Conservation (phyloP, 2,797 vertebrate species). For the Mormyrops boulengeri region DNA sequence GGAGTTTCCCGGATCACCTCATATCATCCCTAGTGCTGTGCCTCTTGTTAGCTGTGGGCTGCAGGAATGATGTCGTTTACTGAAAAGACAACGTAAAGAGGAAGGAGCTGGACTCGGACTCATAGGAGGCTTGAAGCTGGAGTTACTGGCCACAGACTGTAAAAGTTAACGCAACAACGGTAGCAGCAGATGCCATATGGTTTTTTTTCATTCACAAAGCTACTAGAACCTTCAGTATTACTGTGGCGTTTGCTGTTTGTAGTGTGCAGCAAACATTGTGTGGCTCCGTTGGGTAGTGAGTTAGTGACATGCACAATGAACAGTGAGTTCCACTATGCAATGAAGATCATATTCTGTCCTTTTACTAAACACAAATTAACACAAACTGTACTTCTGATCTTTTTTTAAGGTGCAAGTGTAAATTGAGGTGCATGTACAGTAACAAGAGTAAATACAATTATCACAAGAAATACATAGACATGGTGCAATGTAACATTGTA, state of each 20-base stretch:
- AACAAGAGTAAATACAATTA: background rate
- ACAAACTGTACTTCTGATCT: background rate
- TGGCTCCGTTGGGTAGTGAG: background rate
- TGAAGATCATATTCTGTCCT: background rate
- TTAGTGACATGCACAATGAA: background rate
- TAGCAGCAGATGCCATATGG: background rate
- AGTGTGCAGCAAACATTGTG: background rate
- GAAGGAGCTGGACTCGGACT: background rate
- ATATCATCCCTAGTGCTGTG: slow-evolving; percentile 85
- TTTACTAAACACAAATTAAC: background rate
- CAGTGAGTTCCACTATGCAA: background rate
- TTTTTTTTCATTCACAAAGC: background rate
- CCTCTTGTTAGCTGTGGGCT: slow-evolving; percentile 72
- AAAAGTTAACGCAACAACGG: background rate
- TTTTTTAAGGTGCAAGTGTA: background rate
- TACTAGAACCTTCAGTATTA: background rate
- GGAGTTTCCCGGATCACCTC: slow-evolving; percentile 74
- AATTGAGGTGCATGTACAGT: background rate
- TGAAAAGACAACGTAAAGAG: slow-evolving; percentile 66
- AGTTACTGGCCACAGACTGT: background rate
- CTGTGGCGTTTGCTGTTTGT: background rate
- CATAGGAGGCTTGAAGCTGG: background rate
- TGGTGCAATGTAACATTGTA: background rate
- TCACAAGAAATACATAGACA: background rate
- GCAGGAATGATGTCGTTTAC: slow-evolving; percentile 87